Conservation (phyloP, 1,140 invertebrate genomes). For the Drosophila nikananu region DNA sequence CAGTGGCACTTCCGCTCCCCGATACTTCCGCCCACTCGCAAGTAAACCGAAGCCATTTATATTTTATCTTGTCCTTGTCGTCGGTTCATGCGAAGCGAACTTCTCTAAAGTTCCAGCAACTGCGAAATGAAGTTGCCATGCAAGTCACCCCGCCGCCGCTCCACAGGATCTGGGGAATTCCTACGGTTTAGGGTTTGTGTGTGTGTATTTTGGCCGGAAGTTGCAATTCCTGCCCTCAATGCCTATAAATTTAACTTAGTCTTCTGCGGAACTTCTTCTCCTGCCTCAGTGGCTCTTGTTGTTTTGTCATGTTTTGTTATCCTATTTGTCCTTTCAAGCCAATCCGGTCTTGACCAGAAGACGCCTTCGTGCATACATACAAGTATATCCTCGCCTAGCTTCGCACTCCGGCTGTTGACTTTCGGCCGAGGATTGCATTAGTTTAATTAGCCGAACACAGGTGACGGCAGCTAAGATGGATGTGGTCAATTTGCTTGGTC, state of each 20-base stretch:
- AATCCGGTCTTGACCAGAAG: constrained; percentile 21
- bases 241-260: constrained; percentile 81
- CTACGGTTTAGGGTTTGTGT: constrained; percentile 6
- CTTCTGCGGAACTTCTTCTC: constrained; percentile 60
- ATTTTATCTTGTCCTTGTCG: constrained; percentile 76
- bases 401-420: constrained; percentile 45
- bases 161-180: constrained; percentile 43
- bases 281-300: constrained; percentile 43
- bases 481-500: constrained; percentile 29
- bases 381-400: constrained; percentile 35
- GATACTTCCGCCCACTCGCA: constrained; percentile 31
- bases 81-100: constrained; percentile 47
- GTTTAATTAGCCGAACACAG: constrained; percentile 52
- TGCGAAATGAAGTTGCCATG: constrained; percentile 74
- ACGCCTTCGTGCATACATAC: constrained; percentile 7
- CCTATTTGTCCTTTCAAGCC: constrained; percentile 40
- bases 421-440: constrained; percentile 49
- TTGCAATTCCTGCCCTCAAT: constrained; percentile 76
- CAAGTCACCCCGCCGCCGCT: constrained; percentile 34
- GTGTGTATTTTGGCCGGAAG: constrained; percentile 64
- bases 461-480: constrained; percentile 32
- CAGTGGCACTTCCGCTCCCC: constrained; percentile 72
- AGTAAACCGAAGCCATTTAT: constrained; percentile 75
- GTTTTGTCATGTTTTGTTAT: constrained; percentile 56
- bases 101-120: constrained; percentile 72